These are phyloP conservation scores for Phortica variegata DNA, from an alignment of 1,140 invertebrate species.

Conservation along the genomic window DNA sequence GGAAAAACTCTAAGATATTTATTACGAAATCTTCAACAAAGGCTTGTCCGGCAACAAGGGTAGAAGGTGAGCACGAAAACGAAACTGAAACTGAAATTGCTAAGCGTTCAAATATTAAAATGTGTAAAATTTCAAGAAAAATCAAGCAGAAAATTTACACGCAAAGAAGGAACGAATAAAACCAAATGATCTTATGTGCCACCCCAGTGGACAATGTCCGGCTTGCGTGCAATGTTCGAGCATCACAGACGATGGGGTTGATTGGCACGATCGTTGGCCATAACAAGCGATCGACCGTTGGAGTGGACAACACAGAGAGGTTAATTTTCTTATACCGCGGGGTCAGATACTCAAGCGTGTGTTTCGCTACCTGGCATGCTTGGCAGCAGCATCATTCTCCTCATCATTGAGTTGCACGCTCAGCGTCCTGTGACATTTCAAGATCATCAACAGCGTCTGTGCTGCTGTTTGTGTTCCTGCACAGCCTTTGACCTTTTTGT, in stretches of 20 bases:
- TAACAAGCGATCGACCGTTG: conserved; percentile 12
- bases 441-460: conserved; percentile 8
- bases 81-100: too few species aligned
- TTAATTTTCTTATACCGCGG: conserved; percentile 31
- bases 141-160: conserved; percentile 45
- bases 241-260: too few species aligned
- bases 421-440: neutral
- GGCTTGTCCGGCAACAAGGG: too few species aligned
- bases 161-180: too few species aligned
- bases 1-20: too few species aligned
- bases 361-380: conserved; percentile 25
- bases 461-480: conserved; percentile 16
- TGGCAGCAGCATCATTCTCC: conserved; percentile 3
- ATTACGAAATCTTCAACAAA: too few species aligned
- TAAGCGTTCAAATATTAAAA: conserved; percentile 5
- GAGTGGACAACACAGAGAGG: conserved; percentile 31
- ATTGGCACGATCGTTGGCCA: conserved; percentile 20
- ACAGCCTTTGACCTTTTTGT: conserved; percentile 33
- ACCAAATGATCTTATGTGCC: conserved; percentile 21
- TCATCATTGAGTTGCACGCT: too few species aligned
- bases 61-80: too few species aligned
- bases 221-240: neutral
- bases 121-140: conserved; percentile 36
- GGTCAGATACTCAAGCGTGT: conserved; percentile 33
- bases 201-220: conserved; percentile 20